Conservation (phyloP, 1,140 invertebrate genomes). For the Leptopilina clavipes region DNA sequence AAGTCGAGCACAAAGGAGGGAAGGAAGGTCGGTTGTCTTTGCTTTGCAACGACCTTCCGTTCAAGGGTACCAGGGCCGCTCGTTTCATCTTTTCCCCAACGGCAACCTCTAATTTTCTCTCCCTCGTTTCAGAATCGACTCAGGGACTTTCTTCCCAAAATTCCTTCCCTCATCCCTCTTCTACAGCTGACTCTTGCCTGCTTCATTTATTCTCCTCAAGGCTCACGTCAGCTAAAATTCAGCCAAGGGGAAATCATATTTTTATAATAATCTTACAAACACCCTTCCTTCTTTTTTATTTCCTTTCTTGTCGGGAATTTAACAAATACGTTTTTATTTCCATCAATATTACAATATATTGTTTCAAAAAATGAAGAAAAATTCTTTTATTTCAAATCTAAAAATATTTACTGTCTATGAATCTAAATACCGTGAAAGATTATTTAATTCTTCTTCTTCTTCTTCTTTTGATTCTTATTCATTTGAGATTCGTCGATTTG, state of each 20-base stretch:
- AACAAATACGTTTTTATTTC: too few species aligned
- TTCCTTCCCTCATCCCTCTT: not conserved
- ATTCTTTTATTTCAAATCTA: too few species aligned
- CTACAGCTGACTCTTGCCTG: not conserved
- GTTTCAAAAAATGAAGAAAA: too few species aligned
- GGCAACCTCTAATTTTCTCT: slow-evolving; percentile 37
- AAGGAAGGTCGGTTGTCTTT: slow-evolving; percentile 56
- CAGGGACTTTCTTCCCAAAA: slow-evolving; percentile 23
- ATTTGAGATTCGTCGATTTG: slow-evolving; percentile 5
- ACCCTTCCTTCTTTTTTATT: not conserved
- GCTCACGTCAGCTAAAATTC: slow-evolving; percentile 23
- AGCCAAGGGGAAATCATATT: not conserved
- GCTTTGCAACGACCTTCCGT: slow-evolving; percentile 63
- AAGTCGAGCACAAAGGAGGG: slow-evolving; percentile 57
- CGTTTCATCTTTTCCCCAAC: slow-evolving; percentile 45
- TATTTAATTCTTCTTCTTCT: not conserved
- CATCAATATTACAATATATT: too few species aligned
- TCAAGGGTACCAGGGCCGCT: slow-evolving; percentile 71
- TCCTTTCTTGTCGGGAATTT: not conserved
- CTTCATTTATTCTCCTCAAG: slow-evolving; percentile 28
- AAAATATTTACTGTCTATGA: too few species aligned
- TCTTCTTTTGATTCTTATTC: slow-evolving; percentile 14
- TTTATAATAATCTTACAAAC: slow-evolving; percentile 5
- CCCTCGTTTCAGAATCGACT: slow-evolving; percentile 12
- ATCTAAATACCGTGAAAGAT: too few species aligned